Conservation (phyloP, 2,888 invertebrate genomes). For the Arrhopalites spinosus region DNA sequence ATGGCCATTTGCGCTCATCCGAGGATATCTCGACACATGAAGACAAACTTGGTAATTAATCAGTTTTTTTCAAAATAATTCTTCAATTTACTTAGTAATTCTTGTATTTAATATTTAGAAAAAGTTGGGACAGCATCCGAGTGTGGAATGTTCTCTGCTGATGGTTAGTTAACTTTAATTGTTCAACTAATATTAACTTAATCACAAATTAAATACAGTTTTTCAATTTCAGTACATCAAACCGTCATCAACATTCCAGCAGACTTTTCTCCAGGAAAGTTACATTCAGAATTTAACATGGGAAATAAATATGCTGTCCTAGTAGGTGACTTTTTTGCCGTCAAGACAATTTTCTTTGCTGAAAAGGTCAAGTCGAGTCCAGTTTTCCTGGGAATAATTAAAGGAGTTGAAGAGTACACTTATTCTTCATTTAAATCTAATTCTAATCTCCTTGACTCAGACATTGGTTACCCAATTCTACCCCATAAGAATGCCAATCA, state of each 20-base stretch:
- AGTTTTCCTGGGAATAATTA: constrained; percentile 50
- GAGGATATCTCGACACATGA: constrained; percentile 30
- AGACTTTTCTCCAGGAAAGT: background rate
- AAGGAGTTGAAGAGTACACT: constrained; percentile 54
- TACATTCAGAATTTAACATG: constrained; percentile 41
- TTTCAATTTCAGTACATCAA: constrained; percentile 46
- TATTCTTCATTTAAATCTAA: constrained; percentile 46
- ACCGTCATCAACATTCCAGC: constrained; percentile 51
- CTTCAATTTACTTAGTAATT: background rate
- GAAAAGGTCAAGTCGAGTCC: constrained; percentile 49
- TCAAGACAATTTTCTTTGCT: constrained; percentile 51
- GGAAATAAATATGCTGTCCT: constrained; percentile 55
- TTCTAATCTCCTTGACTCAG: constrained; percentile 42
- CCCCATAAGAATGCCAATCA: constrained; percentile 41
- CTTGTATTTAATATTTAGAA: too few relatives aligned
- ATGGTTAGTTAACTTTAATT: constrained; percentile 19
- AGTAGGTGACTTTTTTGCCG: constrained; percentile 55
- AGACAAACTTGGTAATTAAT: constrained; percentile 40
- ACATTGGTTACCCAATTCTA: constrained; percentile 43
- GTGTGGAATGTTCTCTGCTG: constrained; percentile 55
- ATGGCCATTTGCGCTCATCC: background rate
- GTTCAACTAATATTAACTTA: too few relatives aligned
- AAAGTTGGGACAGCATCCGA: constrained; percentile 47
- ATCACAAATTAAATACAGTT: too few relatives aligned
- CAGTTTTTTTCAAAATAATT: too few relatives aligned